Evolutionary conservation across 2,797 vertebrate species (phyloP).

Genomic region (Clarias fuscus): DNA sequence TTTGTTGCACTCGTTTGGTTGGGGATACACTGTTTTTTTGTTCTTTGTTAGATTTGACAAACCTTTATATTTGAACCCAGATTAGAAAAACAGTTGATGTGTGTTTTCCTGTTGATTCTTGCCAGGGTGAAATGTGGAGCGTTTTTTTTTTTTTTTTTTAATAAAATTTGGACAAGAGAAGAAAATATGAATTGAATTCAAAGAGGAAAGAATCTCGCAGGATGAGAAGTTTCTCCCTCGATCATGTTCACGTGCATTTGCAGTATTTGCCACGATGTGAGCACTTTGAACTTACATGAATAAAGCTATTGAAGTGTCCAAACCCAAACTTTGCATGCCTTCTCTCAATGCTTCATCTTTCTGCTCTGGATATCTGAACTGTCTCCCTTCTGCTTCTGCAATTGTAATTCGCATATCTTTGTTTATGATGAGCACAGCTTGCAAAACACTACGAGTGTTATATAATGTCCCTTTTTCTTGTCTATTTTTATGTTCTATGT

Average conservation of each 20-base stretch:
- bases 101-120: conserved; percentile 53
- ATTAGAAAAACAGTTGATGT: conserved; percentile 49
- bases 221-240: conserved; percentile 78
- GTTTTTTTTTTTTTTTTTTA: conserved; percentile 54
- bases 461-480: not conserved
- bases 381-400: conserved; percentile 21
- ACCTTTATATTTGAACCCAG: conserved; percentile 58
- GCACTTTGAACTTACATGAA: conserved; percentile 76
- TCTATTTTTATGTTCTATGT: not conserved
- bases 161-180: conserved; percentile 60
- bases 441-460: not conserved
- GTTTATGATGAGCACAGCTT: not conserved
- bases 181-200: conserved; percentile 64
- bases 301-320: conserved; percentile 73
- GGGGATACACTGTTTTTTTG: conserved; percentile 63
- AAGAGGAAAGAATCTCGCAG: conserved; percentile 77
- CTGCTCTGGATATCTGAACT: conserved; percentile 5
- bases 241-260: conserved; percentile 75
- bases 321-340: conserved; percentile 68
- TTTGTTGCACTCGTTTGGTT: conserved; percentile 69
- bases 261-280: conserved; percentile 68
- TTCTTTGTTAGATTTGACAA: conserved; percentile 55
- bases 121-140: conserved; percentile 58
- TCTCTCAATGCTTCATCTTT: conserved; percentile 56
- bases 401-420: not conserved